phyloP scores from a whole-genome alignment of 1,140 invertebrate species.

The Drosophila varians region DNA sequence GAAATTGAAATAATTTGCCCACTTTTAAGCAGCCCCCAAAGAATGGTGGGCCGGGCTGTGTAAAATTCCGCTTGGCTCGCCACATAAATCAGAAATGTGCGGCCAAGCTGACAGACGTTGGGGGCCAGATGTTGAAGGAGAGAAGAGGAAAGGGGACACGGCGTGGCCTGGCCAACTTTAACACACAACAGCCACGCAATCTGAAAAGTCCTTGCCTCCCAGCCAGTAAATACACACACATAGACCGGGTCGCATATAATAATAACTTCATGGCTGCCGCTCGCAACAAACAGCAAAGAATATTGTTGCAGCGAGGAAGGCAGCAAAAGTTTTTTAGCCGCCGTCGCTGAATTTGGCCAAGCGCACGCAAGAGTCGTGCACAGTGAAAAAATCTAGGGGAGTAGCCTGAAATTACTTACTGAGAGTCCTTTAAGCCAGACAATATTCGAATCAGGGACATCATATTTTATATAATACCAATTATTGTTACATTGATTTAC shows the following conservation, averaged over 20 bases:
- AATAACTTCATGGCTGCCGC: slow-evolving; percentile 62
- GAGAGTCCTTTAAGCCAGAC: background rate
- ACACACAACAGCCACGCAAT: slow-evolving; percentile 76
- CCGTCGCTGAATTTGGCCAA: background rate
- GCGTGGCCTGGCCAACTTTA: slow-evolving; percentile 61
- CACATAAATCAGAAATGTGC: slow-evolving; percentile 76
- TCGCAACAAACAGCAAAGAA: slow-evolving; percentile 67
- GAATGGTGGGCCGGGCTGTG: slow-evolving; percentile 44
- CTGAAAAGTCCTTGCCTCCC: slow-evolving; percentile 60
- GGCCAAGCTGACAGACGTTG: slow-evolving; percentile 60
- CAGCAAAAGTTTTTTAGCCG: slow-evolving; percentile 62
- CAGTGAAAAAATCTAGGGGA: background rate
- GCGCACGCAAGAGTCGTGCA: slow-evolving; percentile 48
- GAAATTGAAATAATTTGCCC: slow-evolving; percentile 81
- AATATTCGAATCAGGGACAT: too few species aligned
- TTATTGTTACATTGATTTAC: too few species aligned
- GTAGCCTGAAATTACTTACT: background rate
- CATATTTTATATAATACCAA: too few species aligned
- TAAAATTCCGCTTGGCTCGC: slow-evolving; percentile 43
- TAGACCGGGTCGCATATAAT: slow-evolving; percentile 56
- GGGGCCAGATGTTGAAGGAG: slow-evolving; percentile 4
- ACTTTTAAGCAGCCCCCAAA: slow-evolving; percentile 55
- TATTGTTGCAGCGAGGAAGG: slow-evolving; percentile 58
- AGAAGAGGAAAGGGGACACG: slow-evolving; percentile 23
- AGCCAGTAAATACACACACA: slow-evolving; percentile 63